Conservation (phyloP, 37 sponge, comb jelly and placozoan genomes). For the Tethya wilhelma region DNA sequence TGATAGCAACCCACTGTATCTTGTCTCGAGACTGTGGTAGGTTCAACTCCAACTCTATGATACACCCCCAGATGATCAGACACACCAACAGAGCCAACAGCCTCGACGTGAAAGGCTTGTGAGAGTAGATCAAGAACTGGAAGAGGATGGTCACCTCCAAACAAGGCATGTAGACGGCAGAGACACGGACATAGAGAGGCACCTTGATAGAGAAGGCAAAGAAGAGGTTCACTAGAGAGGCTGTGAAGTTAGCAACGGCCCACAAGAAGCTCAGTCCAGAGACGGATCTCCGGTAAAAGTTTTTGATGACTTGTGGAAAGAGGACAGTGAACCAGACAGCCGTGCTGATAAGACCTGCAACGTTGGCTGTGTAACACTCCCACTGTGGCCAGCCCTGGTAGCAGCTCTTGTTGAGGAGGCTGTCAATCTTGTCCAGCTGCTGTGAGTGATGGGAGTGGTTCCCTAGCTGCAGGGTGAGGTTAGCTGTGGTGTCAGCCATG, state of each 20-base stretch:
- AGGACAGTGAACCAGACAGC: slow-evolving; percentile 56
- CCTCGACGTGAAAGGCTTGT: slow-evolving; percentile 1
- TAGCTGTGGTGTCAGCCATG: too few relatives aligned
- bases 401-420: slow-evolving; percentile 33
- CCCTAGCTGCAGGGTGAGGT: too few relatives aligned
- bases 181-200: slow-evolving; percentile 33
- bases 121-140: slow-evolving; percentile 48
- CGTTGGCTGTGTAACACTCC: slow-evolving; percentile 34
- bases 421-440: too few relatives aligned
- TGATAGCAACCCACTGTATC: slow-evolving; percentile 46
- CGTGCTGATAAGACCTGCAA: slow-evolving; percentile 40
- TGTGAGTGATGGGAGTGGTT: too few relatives aligned
- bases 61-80: slow-evolving; percentile 43
- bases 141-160: slow-evolving; percentile 51
- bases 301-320: slow-evolving; percentile 57
- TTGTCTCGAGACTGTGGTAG: slow-evolving; percentile 8
- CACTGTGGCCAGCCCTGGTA: slow-evolving; percentile 8
- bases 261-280: slow-evolving; percentile 56
- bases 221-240: slow-evolving; percentile 61
- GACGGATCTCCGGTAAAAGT: slow-evolving; percentile 40
- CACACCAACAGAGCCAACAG: slow-evolving; percentile 42
- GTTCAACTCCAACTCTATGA: slow-evolving; percentile 40
- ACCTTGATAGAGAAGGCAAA: slow-evolving; percentile 31
- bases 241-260: slow-evolving; percentile 68
- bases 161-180: slow-evolving; percentile 37